Conservation (phyloP, 2,797 vertebrate genomes). For the Muscicapa striata region DNA sequence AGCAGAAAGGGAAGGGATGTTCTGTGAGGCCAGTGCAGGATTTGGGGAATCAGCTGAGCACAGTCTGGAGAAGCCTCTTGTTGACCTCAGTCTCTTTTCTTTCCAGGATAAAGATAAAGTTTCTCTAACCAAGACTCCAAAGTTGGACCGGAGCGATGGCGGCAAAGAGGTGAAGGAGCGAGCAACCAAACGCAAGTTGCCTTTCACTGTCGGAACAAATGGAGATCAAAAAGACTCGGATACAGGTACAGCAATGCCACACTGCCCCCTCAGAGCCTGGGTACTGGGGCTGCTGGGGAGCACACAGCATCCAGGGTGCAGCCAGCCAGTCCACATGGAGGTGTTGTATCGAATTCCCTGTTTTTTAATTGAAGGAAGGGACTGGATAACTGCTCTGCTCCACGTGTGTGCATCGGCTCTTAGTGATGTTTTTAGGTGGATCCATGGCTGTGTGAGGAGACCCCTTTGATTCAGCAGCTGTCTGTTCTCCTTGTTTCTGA, state of each 20-base stretch:
- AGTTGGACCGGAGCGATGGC: constrained; percentile 96
- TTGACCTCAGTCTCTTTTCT: constrained; percentile 21
- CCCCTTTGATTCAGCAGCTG: background rate
- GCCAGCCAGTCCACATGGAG: accelerated
- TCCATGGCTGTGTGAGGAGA: background rate
- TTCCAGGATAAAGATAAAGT: constrained; percentile 96
- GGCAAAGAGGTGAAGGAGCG: constrained; percentile 99
- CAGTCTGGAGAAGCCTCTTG: background rate
- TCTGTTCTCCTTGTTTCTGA: background rate
- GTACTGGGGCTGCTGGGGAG: background rate
- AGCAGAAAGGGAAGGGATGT: background rate
- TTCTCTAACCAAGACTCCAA: constrained; percentile 98
- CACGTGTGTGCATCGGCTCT: accelerated
- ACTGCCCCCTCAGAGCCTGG: accelerated
- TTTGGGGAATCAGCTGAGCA: background rate
- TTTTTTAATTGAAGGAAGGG: background rate
- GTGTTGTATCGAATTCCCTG: accelerated
- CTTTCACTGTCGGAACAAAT: constrained; percentile 97
- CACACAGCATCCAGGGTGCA: accelerated
- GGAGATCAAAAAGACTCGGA: constrained; percentile 99
- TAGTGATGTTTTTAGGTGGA: background rate
- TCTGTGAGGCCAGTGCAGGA: accelerated
- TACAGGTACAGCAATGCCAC: constrained; percentile 82
- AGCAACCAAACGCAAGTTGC: constrained; percentile 94
- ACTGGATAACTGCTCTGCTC: background rate